Evolutionary conservation across 2,113 vertebrate genomes (phyloP).

Genomic region (Polyodon spathula): DNA sequence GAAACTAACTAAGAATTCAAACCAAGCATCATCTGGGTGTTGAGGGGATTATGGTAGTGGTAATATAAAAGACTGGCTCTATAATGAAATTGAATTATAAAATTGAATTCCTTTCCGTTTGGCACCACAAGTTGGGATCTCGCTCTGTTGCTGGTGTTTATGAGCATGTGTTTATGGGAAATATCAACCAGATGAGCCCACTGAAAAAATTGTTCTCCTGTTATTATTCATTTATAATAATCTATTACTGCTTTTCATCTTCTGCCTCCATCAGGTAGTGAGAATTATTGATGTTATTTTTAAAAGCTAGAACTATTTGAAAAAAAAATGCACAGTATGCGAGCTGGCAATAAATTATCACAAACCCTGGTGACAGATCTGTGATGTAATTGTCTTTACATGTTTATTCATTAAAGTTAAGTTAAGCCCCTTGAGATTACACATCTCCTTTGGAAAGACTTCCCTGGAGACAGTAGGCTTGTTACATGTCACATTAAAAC

Average conservation of each 20-base stretch:
- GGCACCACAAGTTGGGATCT: too few relatives aligned
- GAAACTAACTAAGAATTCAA: slow-evolving; percentile 4
- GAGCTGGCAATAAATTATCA: slow-evolving; percentile 1
- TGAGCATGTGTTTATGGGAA: too few relatives aligned
- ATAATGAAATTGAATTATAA: slow-evolving; percentile 46
- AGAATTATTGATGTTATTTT: neutral
- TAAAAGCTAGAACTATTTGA: neutral
- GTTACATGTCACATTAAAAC: slow-evolving; percentile 5
- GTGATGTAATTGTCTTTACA: slow-evolving; percentile 1
- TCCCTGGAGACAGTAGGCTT: neutral
- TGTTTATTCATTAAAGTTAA: slow-evolving; percentile 1
- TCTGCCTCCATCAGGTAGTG: neutral
- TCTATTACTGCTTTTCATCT: too few relatives aligned
- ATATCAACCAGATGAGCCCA: too few relatives aligned
- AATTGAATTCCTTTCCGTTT: too few relatives aligned
- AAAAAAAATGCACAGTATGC: neutral
- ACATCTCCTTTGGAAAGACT: neutral
- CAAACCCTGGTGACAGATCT: neutral
- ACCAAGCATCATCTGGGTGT: slow-evolving; percentile 28
- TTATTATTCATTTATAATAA: too few relatives aligned
- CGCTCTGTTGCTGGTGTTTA: too few relatives aligned
- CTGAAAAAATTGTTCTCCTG: too few relatives aligned
- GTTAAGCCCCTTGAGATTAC: neutral
- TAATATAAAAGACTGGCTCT: slow-evolving; percentile 38
- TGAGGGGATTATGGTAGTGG: slow-evolving; percentile 42